Conservation (phyloP, 1,140 invertebrate species). For the Akabosia matsudoensis region DNA sequence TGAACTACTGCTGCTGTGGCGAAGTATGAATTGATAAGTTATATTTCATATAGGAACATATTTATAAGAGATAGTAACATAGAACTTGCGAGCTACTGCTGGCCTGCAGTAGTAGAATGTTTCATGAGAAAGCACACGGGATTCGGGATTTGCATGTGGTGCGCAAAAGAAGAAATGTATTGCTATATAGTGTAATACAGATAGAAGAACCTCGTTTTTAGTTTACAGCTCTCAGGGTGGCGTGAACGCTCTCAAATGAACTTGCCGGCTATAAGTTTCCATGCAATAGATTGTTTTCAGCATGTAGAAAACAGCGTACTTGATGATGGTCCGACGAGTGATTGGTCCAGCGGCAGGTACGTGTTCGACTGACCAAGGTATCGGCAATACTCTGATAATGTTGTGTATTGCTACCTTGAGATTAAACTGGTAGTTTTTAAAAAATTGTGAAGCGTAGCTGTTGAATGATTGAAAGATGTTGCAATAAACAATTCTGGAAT, state of each 20-base stretch:
- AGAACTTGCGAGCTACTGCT: too few species aligned
- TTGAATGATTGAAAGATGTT: too few species aligned
- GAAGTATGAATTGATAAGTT: too few species aligned
- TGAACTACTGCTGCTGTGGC: too few species aligned
- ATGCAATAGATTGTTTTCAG: slow-evolving; percentile 23
- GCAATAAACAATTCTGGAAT: too few species aligned
- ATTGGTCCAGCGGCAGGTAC: neutral
- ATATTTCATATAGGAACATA: too few species aligned
- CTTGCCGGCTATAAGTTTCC: neutral
- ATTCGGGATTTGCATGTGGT: neutral
- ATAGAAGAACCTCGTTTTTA: neutral
- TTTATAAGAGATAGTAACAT: too few species aligned
- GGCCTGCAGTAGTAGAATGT: too few species aligned
- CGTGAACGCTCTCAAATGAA: neutral
- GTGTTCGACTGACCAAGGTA: neutral
- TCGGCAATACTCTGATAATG: neutral
- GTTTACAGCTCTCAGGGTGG: neutral
- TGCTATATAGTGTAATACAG: neutral
- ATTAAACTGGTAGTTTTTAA: too few species aligned
- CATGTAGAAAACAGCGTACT: neutral
- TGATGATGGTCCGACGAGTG: neutral
- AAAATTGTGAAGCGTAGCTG: too few species aligned
- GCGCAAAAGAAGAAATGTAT: neutral
- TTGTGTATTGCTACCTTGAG: too few species aligned
- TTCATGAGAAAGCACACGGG: too few species aligned